Base-by-base conservation (phyloP, 2,797 vertebrate genomes). In the Paramormyrops hopkinsi region DNA sequence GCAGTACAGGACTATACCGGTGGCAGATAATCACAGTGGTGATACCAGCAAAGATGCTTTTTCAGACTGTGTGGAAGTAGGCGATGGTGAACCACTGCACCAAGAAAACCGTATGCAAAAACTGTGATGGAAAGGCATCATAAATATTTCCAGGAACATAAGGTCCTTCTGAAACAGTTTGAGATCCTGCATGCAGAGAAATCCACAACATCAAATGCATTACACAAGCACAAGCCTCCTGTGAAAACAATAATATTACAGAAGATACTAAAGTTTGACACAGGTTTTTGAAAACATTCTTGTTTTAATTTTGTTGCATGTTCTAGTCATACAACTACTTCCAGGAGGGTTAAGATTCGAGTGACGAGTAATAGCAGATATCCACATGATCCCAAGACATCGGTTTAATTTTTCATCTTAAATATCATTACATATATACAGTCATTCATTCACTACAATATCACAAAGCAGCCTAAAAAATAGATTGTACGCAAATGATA, bases 401-500 rank as follows among this genome's bases (percentile, higher is more conserved):
- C 2, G 44, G 44, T 89, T 91, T 91, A 90, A 93, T 92, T 90
- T 92, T 92, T 89, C 92, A 91, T 93, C 92, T 94, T 93, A 94
- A 95, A 95, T 94, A 93, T 89, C 90, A 91, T 90, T 87, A 91
- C 90, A 91, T 90, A 93, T 93, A 90, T 93, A 93, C 94, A 94
- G 89, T 94, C 94, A 93, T 93, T 91, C 92, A 92, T 92, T 93
- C 92, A 94, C 91, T 92, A 95, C 92, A 93, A 91, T 90, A 95
- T 92, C 92, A 93, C 93, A 94, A 89, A 92, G 94, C 92, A 93
- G 92, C 90, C 93, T 94, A 94, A 90, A 95, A 96, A 95, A 95
- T 93, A 94, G 94, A 96, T 94, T 96, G 94, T 95, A 95, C 93
- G 93, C 94, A 95, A 95, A 94, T 94, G 94, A 93, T 93, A 93